These are phyloP conservation scores for Cyclophora punctaria DNA, from an alignment of 2,888 invertebrate genomes.

Conservation along the genomic window DNA sequence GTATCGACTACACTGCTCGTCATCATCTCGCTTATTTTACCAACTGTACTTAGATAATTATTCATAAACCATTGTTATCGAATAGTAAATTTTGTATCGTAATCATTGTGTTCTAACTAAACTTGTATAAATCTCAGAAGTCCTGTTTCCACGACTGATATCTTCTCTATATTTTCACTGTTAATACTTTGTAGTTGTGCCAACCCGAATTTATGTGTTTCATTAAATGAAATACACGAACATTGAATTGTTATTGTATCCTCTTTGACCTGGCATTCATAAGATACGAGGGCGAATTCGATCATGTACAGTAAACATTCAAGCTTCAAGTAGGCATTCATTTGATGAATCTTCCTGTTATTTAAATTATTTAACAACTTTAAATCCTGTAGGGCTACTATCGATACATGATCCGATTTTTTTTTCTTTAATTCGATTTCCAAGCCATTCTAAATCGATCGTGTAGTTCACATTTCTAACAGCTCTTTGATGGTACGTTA, in stretches of 20 bases:
- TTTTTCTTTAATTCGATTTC: too few relatives aligned
- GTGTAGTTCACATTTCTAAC: too few relatives aligned
- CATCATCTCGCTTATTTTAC: constrained; percentile 18
- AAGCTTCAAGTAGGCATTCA: too few relatives aligned
- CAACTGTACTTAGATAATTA: constrained; percentile 20
- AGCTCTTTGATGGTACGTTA: too few relatives aligned
- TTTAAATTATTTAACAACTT: too few relatives aligned
- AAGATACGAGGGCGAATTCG: too few relatives aligned
- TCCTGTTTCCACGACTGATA: constrained; percentile 49
- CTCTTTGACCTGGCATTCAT: too few relatives aligned
- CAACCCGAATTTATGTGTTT: constrained; percentile 73
- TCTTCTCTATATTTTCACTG: constrained; percentile 55
- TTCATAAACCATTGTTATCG: constrained; percentile 7
- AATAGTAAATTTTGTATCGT: constrained; percentile 23
- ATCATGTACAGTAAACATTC: too few relatives aligned
- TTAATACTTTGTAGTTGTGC: constrained; percentile 67
- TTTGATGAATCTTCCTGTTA: too few relatives aligned
- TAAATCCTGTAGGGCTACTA: too few relatives aligned
- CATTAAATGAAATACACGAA: constrained; percentile 60
- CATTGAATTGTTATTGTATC: neutral
- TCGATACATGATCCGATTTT: too few relatives aligned
- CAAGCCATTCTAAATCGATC: too few relatives aligned
- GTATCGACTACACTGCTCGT: constrained; percentile 15
- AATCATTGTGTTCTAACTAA: constrained; percentile 25
- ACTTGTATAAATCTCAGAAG: constrained; percentile 21